Evolutionary conservation across 2,888 invertebrate genomes (phyloP).

Genomic region (Caenorhabditis sinica): DNA sequence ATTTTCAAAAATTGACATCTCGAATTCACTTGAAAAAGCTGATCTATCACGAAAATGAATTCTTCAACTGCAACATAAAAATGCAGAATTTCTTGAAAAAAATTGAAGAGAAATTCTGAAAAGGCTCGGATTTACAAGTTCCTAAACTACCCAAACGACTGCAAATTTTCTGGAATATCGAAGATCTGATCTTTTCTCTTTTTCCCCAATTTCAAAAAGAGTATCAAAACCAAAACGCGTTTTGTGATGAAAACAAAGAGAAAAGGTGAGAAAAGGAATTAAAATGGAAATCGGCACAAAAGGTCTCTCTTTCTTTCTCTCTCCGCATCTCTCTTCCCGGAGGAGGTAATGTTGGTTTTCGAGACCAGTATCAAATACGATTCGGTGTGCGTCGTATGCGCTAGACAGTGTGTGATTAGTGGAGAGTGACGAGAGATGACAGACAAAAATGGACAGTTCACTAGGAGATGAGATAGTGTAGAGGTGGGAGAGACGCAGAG

Average conservation of each 20-base stretch:
- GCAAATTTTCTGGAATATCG: too few species aligned
- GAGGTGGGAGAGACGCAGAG: constrained; percentile 3
- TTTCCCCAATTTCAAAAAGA: neutral
- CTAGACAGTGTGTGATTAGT: constrained; percentile 30
- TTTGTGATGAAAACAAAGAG: constrained; percentile 15
- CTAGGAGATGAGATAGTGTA: constrained; percentile 6
- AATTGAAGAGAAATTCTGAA: too few species aligned
- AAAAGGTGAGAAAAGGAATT: constrained; percentile 32
- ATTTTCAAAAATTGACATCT: too few species aligned
- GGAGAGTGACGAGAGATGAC: constrained; percentile 26
- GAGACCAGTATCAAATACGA: constrained; percentile 66
- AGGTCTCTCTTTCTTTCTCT: constrained; percentile 43
- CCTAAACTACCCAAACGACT: too few species aligned
- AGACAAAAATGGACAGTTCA: constrained; percentile 44
- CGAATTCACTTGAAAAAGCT: too few species aligned
- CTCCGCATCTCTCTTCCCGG: constrained; percentile 13
- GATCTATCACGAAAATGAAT: too few species aligned
- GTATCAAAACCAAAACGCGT: neutral
- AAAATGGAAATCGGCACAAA: constrained; percentile 57
- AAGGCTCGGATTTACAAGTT: too few species aligned
- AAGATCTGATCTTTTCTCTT: too few species aligned
- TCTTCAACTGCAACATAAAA: too few species aligned
- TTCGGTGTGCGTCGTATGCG: constrained; percentile 34
- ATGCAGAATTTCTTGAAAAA: too few species aligned
- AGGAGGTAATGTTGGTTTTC: constrained; percentile 63